Percentiles rank a stretch among this genome's conserved stretches.
Conservation (phyloP, 2,113 vertebrate genomes). For the Orcinus orca region DNA sequence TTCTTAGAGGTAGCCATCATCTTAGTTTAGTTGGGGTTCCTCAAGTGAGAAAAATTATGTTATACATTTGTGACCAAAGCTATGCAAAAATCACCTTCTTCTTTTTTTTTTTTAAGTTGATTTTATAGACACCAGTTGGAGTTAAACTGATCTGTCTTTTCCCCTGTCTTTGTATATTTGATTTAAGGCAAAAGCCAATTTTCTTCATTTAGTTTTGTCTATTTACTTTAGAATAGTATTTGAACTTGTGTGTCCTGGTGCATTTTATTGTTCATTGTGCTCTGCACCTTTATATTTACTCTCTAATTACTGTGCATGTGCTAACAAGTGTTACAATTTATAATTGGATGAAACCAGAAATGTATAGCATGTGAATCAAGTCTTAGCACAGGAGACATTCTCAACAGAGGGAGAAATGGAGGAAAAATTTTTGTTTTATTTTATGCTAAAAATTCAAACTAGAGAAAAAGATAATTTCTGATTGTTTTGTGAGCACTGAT, state of each 20-base stretch:
- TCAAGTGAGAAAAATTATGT: constrained; percentile 16
- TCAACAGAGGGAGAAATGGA: neutral
- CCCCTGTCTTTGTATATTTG: neutral
- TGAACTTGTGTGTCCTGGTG: neutral
- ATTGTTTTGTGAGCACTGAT: neutral
- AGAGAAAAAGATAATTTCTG: neutral
- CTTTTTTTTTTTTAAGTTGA: neutral
- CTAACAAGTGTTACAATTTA: neutral
- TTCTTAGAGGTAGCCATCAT: neutral
- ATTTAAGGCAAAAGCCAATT: neutral
- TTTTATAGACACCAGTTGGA: neutral
- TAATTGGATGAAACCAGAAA: neutral
- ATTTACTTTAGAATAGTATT: constrained; percentile 34
- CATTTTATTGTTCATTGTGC: neutral
- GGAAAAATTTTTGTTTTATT: neutral
- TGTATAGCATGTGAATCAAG: neutral
- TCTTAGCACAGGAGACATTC: neutral
- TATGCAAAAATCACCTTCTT: neutral
- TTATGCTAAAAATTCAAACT: neutral
- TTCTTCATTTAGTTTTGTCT: neutral
- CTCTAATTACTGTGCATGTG: neutral
- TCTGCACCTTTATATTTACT: neutral
- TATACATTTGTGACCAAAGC: neutral
- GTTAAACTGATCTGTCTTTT: neutral
- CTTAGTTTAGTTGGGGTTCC: neutral